Evolutionary conservation across 2,113 vertebrate species (phyloP).

Genomic region (Caranx ignobilis): DNA sequence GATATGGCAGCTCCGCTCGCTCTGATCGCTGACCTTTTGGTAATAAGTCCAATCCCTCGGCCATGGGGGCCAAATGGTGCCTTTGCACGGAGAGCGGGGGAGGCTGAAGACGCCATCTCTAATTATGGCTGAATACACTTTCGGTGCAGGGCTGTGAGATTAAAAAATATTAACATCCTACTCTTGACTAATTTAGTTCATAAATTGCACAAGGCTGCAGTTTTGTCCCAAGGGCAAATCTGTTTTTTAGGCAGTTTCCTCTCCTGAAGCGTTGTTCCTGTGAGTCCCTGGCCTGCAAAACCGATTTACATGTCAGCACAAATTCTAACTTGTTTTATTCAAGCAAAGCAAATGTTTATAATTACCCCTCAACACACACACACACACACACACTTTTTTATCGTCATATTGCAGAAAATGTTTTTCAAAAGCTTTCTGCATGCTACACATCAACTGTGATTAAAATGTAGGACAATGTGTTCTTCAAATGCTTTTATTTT

Average conservation of each 20-base stretch:
- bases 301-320: conserved; percentile 49
- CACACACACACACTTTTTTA: neutral
- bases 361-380: conserved; percentile 32
- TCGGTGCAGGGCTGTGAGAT: conserved; percentile 46
- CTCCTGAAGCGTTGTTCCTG: conserved; percentile 19
- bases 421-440: neutral
- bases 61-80: conserved; percentile 50
- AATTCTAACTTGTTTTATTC: conserved; percentile 49
- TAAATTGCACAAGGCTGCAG: conserved; percentile 54
- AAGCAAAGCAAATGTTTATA: conserved; percentile 56
- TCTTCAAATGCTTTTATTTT: neutral
- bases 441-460: neutral
- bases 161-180: conserved; percentile 49
- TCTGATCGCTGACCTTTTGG: conserved; percentile 68
- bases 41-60: conserved; percentile 52
- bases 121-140: conserved; percentile 48
- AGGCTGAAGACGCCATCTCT: conserved; percentile 26
- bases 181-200: conserved; percentile 46
- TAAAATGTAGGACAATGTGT: neutral
- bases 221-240: conserved; percentile 49
- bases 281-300: conserved; percentile 22
- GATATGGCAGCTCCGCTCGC: conserved; percentile 36
- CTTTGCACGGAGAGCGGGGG: conserved; percentile 21
- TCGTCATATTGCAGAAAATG: neutral
- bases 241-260: conserved; percentile 40